phyloP scores from a whole-genome alignment of 2,888 invertebrate genomes.

The Schrankia costaestrigalis region DNA sequence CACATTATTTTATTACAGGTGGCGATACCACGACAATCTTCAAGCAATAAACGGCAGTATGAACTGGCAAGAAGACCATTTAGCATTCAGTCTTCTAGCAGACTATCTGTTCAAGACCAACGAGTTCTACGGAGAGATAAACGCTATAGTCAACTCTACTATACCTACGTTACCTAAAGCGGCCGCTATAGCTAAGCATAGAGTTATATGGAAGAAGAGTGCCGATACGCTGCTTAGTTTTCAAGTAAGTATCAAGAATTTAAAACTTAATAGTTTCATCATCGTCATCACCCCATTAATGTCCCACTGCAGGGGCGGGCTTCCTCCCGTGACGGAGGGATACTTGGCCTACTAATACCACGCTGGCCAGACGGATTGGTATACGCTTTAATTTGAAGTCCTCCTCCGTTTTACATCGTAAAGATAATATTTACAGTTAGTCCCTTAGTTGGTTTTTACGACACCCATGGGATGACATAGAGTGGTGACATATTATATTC shows the following conservation, averaged over 20 bases:
- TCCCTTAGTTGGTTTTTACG: too few relatives aligned
- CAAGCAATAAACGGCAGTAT: slow-evolving; percentile 76
- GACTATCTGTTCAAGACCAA: slow-evolving; percentile 72
- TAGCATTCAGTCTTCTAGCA: slow-evolving; percentile 66
- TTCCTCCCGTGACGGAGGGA: too few relatives aligned
- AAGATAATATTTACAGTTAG: too few relatives aligned
- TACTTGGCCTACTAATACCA: too few relatives aligned
- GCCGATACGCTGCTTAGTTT: slow-evolving; percentile 73
- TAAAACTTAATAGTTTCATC: too few relatives aligned
- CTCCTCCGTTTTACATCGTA: too few relatives aligned
- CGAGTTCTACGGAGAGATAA: slow-evolving; percentile 71
- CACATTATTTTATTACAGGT: slow-evolving; percentile 42
- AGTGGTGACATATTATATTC: too few relatives aligned
- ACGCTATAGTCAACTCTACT: slow-evolving; percentile 69
- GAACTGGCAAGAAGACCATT: slow-evolving; percentile 75
- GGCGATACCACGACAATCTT: slow-evolving; percentile 75
- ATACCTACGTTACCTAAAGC: slow-evolving; percentile 68
- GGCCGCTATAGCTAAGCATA: slow-evolving; percentile 67
- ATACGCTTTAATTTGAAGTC: too few relatives aligned
- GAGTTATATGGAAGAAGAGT: slow-evolving; percentile 71
- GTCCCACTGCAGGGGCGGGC: too few relatives aligned
- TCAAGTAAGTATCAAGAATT: slow-evolving; percentile 61
- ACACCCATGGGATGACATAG: too few relatives aligned
- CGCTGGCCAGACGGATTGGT: too few relatives aligned
- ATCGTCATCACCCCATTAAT: too few relatives aligned